These are phyloP conservation scores for Rosalia funebris DNA, from an alignment of 2,888 invertebrate genomes.

Conservation along the genomic window DNA sequence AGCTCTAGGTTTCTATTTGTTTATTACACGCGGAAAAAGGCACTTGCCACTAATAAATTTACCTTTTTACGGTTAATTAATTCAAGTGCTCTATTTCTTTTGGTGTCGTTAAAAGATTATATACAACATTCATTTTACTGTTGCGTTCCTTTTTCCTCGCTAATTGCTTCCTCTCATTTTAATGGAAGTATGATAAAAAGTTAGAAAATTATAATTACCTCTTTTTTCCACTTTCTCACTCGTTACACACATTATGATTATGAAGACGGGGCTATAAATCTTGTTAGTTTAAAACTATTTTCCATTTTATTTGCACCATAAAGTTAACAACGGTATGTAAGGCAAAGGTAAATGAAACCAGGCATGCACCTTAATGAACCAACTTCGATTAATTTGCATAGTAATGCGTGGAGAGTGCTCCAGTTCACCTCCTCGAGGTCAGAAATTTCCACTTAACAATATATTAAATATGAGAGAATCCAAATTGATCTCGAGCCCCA, in stretches of 20 bases:
- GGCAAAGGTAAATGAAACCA: constrained; percentile 9
- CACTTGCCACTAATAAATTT: no score
- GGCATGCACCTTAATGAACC: constrained; percentile 16
- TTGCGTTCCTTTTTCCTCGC: not conserved
- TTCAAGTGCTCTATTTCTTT: not conserved
- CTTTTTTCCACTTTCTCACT: not conserved
- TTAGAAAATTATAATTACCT: not conserved
- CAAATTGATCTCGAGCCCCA: not conserved
- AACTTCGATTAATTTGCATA: constrained; percentile 25
- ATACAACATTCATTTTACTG: not conserved
- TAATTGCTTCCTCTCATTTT: not conserved
- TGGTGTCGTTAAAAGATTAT: not conserved
- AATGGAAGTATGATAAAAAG: not conserved
- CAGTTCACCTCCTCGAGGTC: constrained; percentile 16
- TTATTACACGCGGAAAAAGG: no score
- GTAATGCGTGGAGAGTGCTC: constrained; percentile 12
- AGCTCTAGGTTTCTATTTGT: no score
- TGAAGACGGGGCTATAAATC: constrained; percentile 4
- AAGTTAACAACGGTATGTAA: constrained; percentile 8
- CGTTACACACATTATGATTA: not conserved
- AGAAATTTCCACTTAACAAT: constrained; percentile 13
- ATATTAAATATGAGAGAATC: constrained; percentile 25
- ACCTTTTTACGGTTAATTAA: not conserved
- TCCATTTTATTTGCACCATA: constrained; percentile 14
- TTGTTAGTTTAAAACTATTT: constrained; percentile 17